phyloP scores from a whole-genome alignment of 1,140 invertebrate species.

The Drosophila auraria region DNA sequence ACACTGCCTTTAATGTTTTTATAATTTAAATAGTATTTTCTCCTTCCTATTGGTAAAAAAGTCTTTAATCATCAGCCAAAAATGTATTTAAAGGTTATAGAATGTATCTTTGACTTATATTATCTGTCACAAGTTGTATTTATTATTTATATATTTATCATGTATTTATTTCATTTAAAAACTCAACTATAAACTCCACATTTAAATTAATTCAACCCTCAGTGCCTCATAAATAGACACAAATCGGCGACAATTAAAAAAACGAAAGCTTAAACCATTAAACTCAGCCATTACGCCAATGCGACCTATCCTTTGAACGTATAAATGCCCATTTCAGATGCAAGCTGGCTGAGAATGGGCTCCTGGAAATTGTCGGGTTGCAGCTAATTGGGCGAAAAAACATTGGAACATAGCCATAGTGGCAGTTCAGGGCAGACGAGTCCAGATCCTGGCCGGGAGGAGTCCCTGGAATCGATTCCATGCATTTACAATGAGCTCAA shows the following conservation, averaged over 20 bases:
- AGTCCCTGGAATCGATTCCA: slow-evolving; percentile 35
- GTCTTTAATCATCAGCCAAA: too few species aligned
- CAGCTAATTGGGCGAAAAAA: slow-evolving; percentile 35
- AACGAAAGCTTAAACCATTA: background rate
- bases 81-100: too few species aligned
- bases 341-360: background rate
- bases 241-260: background rate
- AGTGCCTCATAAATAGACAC: background rate
- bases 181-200: background rate
- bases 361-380: slow-evolving; percentile 10
- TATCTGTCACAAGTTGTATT: too few species aligned
- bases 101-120: too few species aligned
- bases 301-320: background rate
- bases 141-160: background rate
- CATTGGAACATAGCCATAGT: slow-evolving; percentile 4
- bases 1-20: too few species aligned
- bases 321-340: slow-evolving; percentile 6
- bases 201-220: background rate
- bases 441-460: background rate
- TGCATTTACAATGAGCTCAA: slow-evolving; percentile 50
- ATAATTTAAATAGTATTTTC: too few species aligned
- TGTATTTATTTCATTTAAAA: background rate
- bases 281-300: background rate
- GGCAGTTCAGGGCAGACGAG: slow-evolving; percentile 1
- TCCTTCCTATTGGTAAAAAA: too few species aligned